Evolutionary conservation across 2,888 invertebrate species (phyloP).

Genomic region (Lingula anatina): DNA sequence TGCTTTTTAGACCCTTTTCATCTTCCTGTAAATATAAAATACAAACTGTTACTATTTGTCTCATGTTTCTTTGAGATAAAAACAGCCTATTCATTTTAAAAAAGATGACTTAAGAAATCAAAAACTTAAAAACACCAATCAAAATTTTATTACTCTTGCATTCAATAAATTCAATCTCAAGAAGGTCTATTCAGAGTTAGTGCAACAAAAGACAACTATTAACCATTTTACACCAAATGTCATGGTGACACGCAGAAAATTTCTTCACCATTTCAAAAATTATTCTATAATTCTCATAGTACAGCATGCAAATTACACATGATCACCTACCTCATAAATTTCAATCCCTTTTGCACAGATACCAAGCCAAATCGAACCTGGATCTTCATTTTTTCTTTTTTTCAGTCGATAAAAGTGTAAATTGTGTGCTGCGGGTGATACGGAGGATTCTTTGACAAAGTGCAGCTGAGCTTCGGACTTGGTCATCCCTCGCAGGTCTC

Average conservation of each 20-base stretch:
- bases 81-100: background rate
- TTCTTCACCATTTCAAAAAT: background rate
- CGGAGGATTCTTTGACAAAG: conserved; percentile 84
- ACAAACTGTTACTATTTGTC: too few species aligned
- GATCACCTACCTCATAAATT: conserved; percentile 66
- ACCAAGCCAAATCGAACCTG: conserved; percentile 70
- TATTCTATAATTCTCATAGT: too few species aligned
- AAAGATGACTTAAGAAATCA: background rate
- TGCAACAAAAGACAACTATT: background rate
- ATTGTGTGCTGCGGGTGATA: conserved; percentile 74
- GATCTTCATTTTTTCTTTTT: conserved; percentile 59
- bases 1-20: conserved; percentile 48
- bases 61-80: background rate
- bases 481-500: conserved; percentile 73
- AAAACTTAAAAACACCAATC: background rate
- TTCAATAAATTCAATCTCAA: too few species aligned
- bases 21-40: conserved; percentile 33
- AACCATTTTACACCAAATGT: background rate
- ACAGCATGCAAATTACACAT: too few species aligned
- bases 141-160: too few species aligned
- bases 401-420: conserved; percentile 79
- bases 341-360: conserved; percentile 89
- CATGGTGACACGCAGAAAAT: background rate
- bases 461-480: conserved; percentile 77
- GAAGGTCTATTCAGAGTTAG: background rate